These are phyloP conservation scores for Lepidurus apus DNA, from an alignment of 1,140 invertebrate genomes.

Conservation along the genomic window DNA sequence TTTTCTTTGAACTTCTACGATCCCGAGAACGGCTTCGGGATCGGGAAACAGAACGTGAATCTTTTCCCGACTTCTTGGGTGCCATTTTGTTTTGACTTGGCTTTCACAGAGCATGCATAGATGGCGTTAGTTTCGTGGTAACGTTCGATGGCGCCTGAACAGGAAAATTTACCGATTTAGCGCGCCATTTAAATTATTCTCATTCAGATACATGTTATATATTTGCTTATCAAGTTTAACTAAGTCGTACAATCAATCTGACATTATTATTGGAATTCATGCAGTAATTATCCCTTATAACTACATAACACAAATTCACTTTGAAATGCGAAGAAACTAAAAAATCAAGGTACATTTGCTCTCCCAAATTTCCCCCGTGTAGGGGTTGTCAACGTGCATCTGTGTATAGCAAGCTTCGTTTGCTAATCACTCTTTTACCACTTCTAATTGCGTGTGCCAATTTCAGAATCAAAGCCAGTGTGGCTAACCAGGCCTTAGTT, in stretches of 20 bases:
- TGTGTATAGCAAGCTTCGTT: background rate
- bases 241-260: background rate
- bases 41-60: background rate
- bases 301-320: background rate
- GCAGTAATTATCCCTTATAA: background rate
- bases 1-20: background rate
- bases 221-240: background rate
- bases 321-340: background rate
- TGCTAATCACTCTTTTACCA: background rate
- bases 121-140: background rate
- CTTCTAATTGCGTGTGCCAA: background rate
- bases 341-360: conserved; percentile 5
- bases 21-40: background rate
- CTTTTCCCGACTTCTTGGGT: background rate
- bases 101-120: background rate
- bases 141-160: too few relatives aligned
- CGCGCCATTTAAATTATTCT: background rate
- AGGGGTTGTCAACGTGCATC: background rate
- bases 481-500: background rate
- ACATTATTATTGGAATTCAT: background rate
- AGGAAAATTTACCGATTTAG: background rate
- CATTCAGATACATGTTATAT: background rate
- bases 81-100: background rate
- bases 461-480: background rate
- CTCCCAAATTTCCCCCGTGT: background rate